phyloP scores from a whole-genome alignment of 1,140 invertebrate species.

The Panulirus ornatus region DNA sequence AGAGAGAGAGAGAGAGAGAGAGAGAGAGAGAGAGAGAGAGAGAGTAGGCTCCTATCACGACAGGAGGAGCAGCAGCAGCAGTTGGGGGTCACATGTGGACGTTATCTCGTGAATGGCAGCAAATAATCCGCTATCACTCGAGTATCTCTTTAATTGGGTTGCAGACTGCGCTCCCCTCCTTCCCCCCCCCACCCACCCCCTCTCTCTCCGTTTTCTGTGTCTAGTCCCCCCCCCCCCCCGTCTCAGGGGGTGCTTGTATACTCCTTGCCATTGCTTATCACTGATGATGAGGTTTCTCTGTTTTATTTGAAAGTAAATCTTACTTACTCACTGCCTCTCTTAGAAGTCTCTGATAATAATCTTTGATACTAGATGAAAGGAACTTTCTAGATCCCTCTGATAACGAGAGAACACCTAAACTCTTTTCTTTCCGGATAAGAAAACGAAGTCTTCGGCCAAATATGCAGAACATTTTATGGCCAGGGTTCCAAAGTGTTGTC shows the following conservation, averaged over 20 bases:
- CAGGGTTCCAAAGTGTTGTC: neutral
- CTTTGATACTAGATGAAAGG: no score
- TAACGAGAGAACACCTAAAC: no score
- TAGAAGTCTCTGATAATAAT: no score
- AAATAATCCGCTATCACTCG: neutral
- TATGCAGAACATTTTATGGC: neutral
- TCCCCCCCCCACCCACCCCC: neutral
- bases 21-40: slow-evolving; percentile 44
- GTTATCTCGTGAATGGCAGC: slow-evolving; percentile 1
- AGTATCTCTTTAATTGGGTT: slow-evolving; percentile 28
- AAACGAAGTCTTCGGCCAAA: neutral
- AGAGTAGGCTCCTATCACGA: neutral
- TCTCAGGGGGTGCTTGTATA: no score
- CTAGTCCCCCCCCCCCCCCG: neutral
- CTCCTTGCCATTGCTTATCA: no score
- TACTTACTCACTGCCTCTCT: no score
- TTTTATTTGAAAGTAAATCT: no score
- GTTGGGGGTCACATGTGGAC: neutral
- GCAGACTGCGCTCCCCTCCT: neutral
- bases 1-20: slow-evolving; percentile 39
- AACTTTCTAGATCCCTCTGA: no score
- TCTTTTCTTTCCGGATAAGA: neutral
- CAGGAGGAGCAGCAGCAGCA: neutral
- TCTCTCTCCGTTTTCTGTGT: neutral
- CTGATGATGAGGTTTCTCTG: no score